These are phyloP conservation scores for Suricata suricatta DNA, from an alignment of 2,113 vertebrate genomes.

Conservation along the genomic window DNA sequence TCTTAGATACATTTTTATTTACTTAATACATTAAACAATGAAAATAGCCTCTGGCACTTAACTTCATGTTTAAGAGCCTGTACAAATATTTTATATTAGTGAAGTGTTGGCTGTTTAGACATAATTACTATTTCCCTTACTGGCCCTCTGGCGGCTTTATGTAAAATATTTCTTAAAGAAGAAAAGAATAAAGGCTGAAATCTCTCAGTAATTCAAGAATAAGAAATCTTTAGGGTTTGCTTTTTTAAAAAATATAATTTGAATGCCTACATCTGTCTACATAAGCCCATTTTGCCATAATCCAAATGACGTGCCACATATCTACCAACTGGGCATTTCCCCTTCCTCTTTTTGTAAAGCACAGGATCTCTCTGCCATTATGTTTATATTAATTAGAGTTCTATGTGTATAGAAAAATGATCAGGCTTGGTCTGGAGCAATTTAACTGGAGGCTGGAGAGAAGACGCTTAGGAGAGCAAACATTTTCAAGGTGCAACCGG, in stretches of 20 bases:
- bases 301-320: neutral
- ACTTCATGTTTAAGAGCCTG: constrained; percentile 82
- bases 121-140: constrained; percentile 71
- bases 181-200: constrained; percentile 67
- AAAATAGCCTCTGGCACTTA: constrained; percentile 86
- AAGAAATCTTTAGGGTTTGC: neutral
- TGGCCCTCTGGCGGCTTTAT: constrained; percentile 65
- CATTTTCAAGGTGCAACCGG: constrained; percentile 97
- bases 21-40: constrained; percentile 89
- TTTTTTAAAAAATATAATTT: constrained; percentile 52
- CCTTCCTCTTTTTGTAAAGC: constrained; percentile 62
- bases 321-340: constrained; percentile 3
- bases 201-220: constrained; percentile 36
- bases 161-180: constrained; percentile 71
- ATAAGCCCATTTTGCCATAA: neutral
- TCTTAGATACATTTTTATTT: constrained; percentile 90
- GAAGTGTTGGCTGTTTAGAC: constrained; percentile 79
- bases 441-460: constrained; percentile 89
- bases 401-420: constrained; percentile 89
- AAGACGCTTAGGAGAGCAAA: constrained; percentile 95
- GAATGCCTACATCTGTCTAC: neutral
- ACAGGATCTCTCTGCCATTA: constrained; percentile 77
- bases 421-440: constrained; percentile 87
- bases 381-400: constrained; percentile 89
- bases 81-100: constrained; percentile 82